These are phyloP conservation scores for Heliocidaris tuberculata DNA, from an alignment of 35 echinoderm and acorn worm species.

Conservation along the genomic window DNA sequence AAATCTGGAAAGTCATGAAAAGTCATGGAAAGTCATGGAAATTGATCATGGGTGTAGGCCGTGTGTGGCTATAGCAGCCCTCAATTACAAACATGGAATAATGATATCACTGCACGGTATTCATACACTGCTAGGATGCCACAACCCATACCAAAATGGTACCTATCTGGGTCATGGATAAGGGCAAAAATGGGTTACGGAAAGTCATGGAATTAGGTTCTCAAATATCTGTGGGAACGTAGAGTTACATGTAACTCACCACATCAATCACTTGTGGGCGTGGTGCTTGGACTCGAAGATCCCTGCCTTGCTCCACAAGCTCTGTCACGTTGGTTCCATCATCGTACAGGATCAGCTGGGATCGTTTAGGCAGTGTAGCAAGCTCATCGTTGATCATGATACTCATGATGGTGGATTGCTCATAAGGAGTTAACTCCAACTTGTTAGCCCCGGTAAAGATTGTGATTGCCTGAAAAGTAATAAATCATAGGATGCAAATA, in stretches of 20 bases:
- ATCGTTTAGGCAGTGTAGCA: not conserved
- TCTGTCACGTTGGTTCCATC: constrained; percentile 8
- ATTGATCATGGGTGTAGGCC: no score
- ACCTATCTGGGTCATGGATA: no score
- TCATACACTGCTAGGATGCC: no score
- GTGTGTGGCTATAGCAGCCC: no score
- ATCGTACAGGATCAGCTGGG: constrained; percentile 6
- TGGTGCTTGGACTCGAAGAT: constrained; percentile 12
- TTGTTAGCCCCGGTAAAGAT: constrained; percentile 39
- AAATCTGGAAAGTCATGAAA: no score
- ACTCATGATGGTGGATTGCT: not conserved
- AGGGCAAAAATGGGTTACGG: no score
- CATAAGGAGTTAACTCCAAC: constrained; percentile 43
- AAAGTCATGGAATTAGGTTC: no score
- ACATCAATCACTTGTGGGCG: constrained; percentile 27
- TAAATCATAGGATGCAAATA: not conserved
- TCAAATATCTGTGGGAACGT: no score
- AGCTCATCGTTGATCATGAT: constrained; percentile 9
- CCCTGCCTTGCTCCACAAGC: not conserved
- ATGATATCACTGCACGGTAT: no score
- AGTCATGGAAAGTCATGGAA: no score
- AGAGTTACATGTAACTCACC: not conserved
- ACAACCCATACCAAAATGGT: no score
- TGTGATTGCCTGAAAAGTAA: constrained; percentile 34
- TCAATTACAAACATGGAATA: no score